Evolutionary conservation across 2,797 vertebrate genomes (phyloP).

Genomic region (Onychomys arenicola): DNA sequence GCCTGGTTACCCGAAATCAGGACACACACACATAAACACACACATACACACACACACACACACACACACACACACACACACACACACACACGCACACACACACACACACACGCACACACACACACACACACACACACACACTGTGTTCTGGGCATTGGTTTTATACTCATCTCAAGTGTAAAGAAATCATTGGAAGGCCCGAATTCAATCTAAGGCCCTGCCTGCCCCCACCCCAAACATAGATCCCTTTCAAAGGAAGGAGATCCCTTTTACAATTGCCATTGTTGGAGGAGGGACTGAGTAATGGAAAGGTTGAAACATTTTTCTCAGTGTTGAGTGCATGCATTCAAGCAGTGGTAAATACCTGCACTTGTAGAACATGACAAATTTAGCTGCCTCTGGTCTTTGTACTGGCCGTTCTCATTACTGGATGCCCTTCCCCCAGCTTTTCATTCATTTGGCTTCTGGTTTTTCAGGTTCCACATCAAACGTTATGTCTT

Average conservation of each 20-base stretch:
- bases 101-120: background rate
- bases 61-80: background rate
- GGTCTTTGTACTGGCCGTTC: constrained; percentile 39
- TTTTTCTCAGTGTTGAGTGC: constrained; percentile 8
- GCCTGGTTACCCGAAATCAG: constrained; percentile 13
- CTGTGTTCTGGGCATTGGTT: constrained; percentile 3
- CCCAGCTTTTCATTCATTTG: background rate
- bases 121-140: no score
- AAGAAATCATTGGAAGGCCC: background rate
- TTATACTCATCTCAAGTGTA: constrained; percentile 52
- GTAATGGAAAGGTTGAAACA: constrained; percentile 36
- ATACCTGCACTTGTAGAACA: constrained; percentile 49
- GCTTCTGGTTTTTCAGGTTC: constrained; percentile 37
- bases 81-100: no score
- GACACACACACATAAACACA: background rate
- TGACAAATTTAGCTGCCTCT: background rate
- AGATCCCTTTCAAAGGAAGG: constrained; percentile 38
- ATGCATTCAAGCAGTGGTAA: constrained; percentile 42
- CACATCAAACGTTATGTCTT: constrained; percentile 28
- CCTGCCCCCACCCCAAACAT: background rate
- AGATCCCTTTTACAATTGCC: background rate
- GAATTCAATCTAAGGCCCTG: background rate
- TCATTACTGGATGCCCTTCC: background rate
- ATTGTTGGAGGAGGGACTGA: constrained; percentile 33
- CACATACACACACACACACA: no score